Evolutionary conservation across 2,797 vertebrate genomes (phyloP).

Genomic region (Silurus lanzhouensis): DNA sequence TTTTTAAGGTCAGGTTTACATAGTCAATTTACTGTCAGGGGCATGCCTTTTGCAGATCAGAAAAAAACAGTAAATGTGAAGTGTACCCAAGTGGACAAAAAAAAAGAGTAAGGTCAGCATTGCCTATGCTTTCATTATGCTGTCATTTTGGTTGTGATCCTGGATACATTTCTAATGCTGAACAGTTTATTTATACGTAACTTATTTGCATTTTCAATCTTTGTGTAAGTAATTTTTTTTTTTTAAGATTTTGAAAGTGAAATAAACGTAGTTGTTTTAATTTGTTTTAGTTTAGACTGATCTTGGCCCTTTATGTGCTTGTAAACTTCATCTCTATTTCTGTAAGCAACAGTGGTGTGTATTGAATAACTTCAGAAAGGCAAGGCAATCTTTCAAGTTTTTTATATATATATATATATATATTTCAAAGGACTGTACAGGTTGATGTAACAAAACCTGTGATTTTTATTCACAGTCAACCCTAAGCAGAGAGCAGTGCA

Average conservation of each 20-base stretch:
- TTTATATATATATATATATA: too few relatives aligned
- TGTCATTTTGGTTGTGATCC: too few relatives aligned
- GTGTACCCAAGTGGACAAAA: neutral
- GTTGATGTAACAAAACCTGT: slow-evolving; percentile 9
- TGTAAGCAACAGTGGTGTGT: neutral
- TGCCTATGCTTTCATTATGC: too few relatives aligned
- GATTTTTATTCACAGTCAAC: slow-evolving; percentile 10
- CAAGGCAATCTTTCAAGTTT: too few relatives aligned
- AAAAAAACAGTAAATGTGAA: neutral
- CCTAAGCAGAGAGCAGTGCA: neutral
- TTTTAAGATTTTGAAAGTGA: neutral
- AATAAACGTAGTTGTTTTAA: neutral
- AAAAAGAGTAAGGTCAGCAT: neutral
- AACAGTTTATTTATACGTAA: neutral
- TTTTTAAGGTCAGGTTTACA: neutral
- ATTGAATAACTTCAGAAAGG: neutral
- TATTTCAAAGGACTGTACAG: slow-evolving; percentile 1
- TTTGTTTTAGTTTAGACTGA: neutral
- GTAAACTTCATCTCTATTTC: neutral
- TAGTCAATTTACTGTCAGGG: neutral
- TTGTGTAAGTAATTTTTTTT: neutral
- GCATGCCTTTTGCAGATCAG: too few relatives aligned
- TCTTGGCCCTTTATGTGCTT: neutral
- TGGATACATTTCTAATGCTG: too few relatives aligned
- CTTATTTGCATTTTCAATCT: neutral